Evolutionary conservation across 2,888 invertebrate genomes (phyloP).

Genomic region (Synanthedon vespiformis): DNA sequence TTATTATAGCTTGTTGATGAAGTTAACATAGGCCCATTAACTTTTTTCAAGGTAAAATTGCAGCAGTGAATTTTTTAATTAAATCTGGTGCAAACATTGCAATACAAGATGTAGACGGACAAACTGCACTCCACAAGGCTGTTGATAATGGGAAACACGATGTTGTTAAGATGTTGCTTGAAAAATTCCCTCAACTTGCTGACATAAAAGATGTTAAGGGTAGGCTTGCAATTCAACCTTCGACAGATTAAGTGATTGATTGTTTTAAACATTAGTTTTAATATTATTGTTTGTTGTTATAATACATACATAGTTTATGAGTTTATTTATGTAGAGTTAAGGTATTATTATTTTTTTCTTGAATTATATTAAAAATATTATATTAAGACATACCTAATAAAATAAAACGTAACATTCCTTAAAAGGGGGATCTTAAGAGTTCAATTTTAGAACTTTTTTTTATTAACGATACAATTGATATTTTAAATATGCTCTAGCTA

Average conservation of each 20-base stretch:
- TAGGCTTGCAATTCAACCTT: slow-evolving; percentile 42
- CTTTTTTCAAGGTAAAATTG: slow-evolving; percentile 67
- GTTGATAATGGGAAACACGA: slow-evolving; percentile 63
- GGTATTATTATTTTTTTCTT: background rate
- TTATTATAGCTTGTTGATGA: no score
- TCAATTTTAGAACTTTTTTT: no score
- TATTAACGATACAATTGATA: no score
- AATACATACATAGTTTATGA: background rate
- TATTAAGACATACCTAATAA: no score
- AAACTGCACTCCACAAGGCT: slow-evolving; percentile 84
- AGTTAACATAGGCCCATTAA: background rate
- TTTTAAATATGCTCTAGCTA: no score
- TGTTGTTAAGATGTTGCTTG: slow-evolving; percentile 47
- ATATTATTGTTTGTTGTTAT: slow-evolving; percentile 1
- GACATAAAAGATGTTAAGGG: slow-evolving; percentile 50
- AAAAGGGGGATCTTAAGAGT: no score
- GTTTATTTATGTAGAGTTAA: background rate
- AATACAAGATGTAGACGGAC: slow-evolving; percentile 82
- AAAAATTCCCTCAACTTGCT: slow-evolving; percentile 38
- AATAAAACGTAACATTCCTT: no score
- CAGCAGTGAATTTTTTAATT: slow-evolving; percentile 76
- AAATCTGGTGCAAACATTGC: slow-evolving; percentile 72
- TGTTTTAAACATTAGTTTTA: no score
- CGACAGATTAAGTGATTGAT: background rate
- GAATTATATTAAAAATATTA: no score